Conservation (phyloP, 2,888 invertebrate genomes). For the Ectemnius continuus region DNA sequence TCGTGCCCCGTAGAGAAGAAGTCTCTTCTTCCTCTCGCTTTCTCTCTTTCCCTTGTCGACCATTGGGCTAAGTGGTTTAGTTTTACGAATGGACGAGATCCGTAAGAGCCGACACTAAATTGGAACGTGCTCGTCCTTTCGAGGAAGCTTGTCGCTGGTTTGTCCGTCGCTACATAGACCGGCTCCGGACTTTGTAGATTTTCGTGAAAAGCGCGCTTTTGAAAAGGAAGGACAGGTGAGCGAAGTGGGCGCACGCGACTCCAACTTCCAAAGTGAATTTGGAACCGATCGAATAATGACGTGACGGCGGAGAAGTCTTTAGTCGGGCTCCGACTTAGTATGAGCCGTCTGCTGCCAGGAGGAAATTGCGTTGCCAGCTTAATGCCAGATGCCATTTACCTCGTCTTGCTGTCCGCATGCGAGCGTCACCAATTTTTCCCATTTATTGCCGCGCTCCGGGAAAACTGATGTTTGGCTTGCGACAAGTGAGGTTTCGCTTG, state of each 20-base stretch:
- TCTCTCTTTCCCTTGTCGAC: background rate
- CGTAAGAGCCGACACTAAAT: conserved; percentile 61
- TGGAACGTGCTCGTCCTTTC: conserved; percentile 57
- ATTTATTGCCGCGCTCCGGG: too few species aligned
- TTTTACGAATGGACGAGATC: conserved; percentile 60
- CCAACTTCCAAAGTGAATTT: conserved; percentile 46
- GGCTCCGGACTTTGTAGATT: conserved; percentile 42
- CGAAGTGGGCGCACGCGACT: conserved; percentile 22
- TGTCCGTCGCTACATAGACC: conserved; percentile 4
- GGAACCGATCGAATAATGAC: conserved; percentile 43
- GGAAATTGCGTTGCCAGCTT: too few species aligned
- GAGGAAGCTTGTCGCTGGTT: conserved; percentile 41
- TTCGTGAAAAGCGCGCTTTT: conserved; percentile 29
- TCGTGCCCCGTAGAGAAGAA: conserved; percentile 40
- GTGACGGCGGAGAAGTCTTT: conserved; percentile 20
- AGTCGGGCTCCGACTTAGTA: too few species aligned
- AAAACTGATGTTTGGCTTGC: too few species aligned
- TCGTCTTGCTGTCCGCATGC: too few species aligned
- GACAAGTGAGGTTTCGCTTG: too few species aligned
- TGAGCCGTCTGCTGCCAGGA: too few species aligned
- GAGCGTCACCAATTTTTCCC: too few species aligned
- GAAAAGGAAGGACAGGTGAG: conserved; percentile 34
- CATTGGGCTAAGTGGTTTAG: conserved; percentile 58
- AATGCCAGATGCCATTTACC: too few species aligned
- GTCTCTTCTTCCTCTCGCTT: conserved; percentile 11